These are phyloP conservation scores for Gandaritis pyraliata DNA, from an alignment of 2,888 invertebrate species.

Conservation along the genomic window DNA sequence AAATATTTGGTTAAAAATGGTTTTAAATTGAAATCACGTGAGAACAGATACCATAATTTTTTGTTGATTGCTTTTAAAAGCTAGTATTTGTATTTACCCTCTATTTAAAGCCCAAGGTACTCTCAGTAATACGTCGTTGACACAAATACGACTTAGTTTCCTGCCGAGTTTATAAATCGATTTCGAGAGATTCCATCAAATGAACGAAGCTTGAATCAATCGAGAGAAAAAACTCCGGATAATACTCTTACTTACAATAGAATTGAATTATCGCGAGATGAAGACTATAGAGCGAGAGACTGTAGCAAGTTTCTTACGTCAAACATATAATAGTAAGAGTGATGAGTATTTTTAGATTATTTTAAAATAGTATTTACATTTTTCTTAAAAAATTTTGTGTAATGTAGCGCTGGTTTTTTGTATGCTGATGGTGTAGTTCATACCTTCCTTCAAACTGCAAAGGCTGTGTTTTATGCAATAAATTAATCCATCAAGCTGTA, in stretches of 20 bases:
- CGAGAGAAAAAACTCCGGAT: constrained; percentile 72
- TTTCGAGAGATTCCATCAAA: constrained; percentile 36
- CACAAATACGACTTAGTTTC: constrained; percentile 12
- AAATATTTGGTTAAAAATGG: too few relatives aligned
- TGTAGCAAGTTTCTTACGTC: not conserved
- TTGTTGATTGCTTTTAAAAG: too few relatives aligned
- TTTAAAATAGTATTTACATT: too few relatives aligned
- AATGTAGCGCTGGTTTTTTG: too few relatives aligned
- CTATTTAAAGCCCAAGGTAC: not conserved
- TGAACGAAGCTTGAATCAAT: constrained; percentile 64
- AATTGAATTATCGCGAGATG: constrained; percentile 81
- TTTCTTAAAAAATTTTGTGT: too few relatives aligned
- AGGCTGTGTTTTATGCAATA: too few relatives aligned
- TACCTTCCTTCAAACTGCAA: too few relatives aligned
- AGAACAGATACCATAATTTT: too few relatives aligned
- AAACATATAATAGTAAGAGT: not conserved
- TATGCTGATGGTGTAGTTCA: too few relatives aligned
- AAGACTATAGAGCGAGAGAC: constrained; percentile 19
- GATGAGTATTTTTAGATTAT: not conserved
- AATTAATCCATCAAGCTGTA: too few relatives aligned
- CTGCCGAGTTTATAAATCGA: constrained; percentile 36
- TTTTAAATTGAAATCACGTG: constrained; percentile 6
- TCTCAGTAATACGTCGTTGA: not conserved
- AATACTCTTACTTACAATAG: constrained; percentile 64
- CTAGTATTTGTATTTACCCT: too few relatives aligned